Evolutionary conservation across 2,888 invertebrate genomes (phyloP).

Genomic region (Tinea trinotella): DNA sequence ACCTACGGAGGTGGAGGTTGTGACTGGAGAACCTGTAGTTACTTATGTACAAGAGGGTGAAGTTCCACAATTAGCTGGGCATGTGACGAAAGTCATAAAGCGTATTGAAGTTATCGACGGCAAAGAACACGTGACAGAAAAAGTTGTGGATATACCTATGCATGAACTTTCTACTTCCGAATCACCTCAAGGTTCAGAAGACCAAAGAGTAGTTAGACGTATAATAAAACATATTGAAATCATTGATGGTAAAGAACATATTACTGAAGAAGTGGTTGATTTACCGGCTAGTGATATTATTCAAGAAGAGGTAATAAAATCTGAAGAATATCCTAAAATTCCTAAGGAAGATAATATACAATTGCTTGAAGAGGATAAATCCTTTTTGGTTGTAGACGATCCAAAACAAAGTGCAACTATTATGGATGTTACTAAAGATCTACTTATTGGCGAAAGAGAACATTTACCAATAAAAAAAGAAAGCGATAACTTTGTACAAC

Average conservation of each 20-base stretch:
- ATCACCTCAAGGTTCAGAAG: constrained; percentile 82
- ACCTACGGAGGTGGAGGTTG: constrained; percentile 82
- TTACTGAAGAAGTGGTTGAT: constrained; percentile 87
- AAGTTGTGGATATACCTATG: constrained; percentile 88
- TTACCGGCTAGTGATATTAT: constrained; percentile 79
- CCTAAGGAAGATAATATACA: no score
- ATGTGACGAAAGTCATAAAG: constrained; percentile 83
- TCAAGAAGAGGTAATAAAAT: background rate
- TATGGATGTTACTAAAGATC: background rate
- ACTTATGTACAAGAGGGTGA: constrained; percentile 26
- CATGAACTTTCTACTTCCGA: constrained; percentile 77
- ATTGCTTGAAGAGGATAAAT: no score
- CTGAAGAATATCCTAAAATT: no score
- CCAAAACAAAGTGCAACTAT: background rate
- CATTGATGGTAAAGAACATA: constrained; percentile 87
- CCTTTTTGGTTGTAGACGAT: background rate
- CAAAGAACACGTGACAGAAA: constrained; percentile 86
- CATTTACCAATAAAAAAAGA: background rate
- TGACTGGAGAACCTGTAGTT: constrained; percentile 72
- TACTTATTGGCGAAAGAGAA: background rate
- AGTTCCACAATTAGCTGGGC: constrained; percentile 41
- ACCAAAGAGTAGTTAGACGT: constrained; percentile 81
- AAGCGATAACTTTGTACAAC: background rate
- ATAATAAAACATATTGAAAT: constrained; percentile 84
- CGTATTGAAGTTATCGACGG: constrained; percentile 85